phyloP scores from a whole-genome alignment of 2,113 vertebrate genomes.

The Nannospalax galili region DNA sequence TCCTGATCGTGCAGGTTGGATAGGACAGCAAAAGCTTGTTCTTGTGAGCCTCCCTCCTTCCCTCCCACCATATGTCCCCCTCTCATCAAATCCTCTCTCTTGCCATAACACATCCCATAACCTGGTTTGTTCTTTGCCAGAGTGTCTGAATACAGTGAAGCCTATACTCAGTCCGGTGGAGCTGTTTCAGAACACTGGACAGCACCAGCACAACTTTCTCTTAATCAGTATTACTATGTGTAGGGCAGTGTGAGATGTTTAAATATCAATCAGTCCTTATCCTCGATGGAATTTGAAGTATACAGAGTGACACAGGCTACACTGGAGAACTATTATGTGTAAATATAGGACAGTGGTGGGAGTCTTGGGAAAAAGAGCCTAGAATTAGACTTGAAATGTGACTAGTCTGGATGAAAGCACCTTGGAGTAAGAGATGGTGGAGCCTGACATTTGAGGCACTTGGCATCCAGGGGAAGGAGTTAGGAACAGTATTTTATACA shows the following conservation, averaged over 20 bases:
- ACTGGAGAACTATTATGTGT: neutral
- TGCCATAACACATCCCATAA: neutral
- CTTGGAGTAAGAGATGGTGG: neutral
- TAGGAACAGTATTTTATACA: neutral
- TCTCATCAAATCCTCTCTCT: neutral
- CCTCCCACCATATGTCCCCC: neutral
- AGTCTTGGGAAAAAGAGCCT: neutral
- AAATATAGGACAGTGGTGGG: neutral
- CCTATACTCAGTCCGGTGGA: accelerated
- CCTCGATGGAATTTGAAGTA: neutral
- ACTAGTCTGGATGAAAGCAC: neutral
- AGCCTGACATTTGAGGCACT: neutral
- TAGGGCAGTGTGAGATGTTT: neutral
- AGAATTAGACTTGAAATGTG: neutral
- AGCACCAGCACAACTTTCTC: neutral
- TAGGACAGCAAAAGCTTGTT: neutral
- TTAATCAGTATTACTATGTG: neutral
- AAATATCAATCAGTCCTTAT: neutral
- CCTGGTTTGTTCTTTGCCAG: neutral
- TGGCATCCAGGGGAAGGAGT: neutral
- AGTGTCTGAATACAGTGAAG: neutral
- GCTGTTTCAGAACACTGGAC: conserved; percentile 27
- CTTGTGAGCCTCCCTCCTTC: too few species aligned
- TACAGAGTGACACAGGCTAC: neutral
- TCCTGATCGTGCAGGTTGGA: neutral